Evolutionary conservation across 2,888 invertebrate species (phyloP).

Genomic region (Limnephilus auricula): DNA sequence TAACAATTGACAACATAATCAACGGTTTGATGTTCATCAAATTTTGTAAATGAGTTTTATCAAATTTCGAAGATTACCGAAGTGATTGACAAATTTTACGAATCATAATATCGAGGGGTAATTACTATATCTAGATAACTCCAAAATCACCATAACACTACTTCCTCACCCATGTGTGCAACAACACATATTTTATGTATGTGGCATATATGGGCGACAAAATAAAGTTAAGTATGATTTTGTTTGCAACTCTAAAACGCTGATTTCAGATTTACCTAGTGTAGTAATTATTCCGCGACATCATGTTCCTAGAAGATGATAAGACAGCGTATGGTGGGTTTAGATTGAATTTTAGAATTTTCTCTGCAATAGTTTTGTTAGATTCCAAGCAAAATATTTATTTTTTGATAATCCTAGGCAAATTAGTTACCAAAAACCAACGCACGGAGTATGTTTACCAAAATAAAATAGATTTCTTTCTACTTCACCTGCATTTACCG

Average conservation of each 20-base stretch:
- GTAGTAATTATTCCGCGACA: neutral
- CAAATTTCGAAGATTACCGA: neutral
- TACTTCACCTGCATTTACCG: neutral
- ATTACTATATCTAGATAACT: no score
- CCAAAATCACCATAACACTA: no score
- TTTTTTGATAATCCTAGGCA: neutral
- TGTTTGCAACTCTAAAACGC: no score
- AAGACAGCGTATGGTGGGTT: neutral
- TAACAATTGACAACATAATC: no score
- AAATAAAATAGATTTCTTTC: neutral
- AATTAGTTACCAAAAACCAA: neutral
- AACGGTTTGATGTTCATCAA: no score
- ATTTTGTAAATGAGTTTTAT: neutral
- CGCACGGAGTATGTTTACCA: neutral
- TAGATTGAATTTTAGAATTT: neutral
- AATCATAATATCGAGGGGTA: neutral
- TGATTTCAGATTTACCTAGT: no score
- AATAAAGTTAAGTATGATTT: no score
- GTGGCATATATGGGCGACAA: no score
- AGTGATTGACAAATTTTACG: neutral
- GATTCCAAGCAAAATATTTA: neutral
- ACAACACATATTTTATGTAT: no score
- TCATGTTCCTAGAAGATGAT: neutral
- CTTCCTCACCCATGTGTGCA: no score
- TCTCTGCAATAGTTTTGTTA: neutral